Percentiles rank a stretch among this genome's conserved stretches.
These are phyloP conservation scores for Chromobotia macracanthus DNA, from an alignment of 2,797 vertebrate genomes.

Conservation along the genomic window DNA sequence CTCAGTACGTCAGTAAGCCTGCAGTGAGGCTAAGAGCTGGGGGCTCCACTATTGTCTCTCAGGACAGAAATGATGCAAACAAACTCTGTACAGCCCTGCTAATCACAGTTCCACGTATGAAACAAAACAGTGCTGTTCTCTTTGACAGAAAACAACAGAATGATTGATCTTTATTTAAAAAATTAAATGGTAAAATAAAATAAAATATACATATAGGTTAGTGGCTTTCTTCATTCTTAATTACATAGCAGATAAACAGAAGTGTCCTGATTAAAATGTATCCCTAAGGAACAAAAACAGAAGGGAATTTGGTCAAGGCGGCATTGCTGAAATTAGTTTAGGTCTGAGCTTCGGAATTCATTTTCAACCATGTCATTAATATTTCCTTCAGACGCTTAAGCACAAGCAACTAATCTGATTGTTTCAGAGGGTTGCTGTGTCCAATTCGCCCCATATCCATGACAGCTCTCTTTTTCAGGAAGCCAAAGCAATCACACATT, in stretches of 20 bases:
- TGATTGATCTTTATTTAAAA: background rate
- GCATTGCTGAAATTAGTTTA: conserved; percentile 39
- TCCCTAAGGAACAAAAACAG: conserved; percentile 1
- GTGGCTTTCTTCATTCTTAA: background rate
- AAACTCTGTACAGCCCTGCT: conserved; percentile 38
- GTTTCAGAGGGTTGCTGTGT: conserved; percentile 38
- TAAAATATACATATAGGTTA: background rate
- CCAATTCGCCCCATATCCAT: conserved; percentile 28
- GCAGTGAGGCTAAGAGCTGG: conserved; percentile 44
- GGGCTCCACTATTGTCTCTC: conserved; percentile 56
- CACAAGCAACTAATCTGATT: conserved; percentile 43
- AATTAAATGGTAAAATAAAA: background rate
- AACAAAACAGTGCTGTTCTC: conserved; percentile 5
- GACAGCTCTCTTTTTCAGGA: conserved; percentile 34
- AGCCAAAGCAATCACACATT: conserved; percentile 46
- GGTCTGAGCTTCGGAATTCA: conserved; percentile 21
- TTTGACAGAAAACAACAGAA: background rate
- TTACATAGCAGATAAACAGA: conserved; percentile 16
- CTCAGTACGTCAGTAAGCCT: conserved; percentile 40
- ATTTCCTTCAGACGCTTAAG: conserved; percentile 26
- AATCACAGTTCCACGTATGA: conserved; percentile 27
- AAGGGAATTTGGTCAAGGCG: conserved; percentile 18
- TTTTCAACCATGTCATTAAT: conserved; percentile 40
- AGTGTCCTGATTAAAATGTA: background rate
- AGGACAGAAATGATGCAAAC: conserved; percentile 57